Conservation (phyloP, 2,113 vertebrate species). For the Polypterus senegalus region DNA sequence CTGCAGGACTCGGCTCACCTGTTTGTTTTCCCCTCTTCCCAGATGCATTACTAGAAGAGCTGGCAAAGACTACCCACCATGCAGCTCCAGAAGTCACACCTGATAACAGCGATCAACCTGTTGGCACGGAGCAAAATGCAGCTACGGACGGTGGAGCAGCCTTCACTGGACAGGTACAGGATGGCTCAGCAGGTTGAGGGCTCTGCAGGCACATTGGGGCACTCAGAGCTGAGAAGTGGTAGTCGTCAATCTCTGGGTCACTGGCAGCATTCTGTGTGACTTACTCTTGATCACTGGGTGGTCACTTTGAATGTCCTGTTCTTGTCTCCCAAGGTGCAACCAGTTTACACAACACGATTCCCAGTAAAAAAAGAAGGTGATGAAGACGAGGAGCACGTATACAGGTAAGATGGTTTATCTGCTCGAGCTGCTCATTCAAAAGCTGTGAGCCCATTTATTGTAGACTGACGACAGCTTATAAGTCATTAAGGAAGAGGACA, state of each 20-base stretch:
- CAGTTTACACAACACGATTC: constrained; percentile 1
- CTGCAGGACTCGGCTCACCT: not conserved
- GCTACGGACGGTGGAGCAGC: not conserved
- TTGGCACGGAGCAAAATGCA: not conserved
- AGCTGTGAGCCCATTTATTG: not conserved
- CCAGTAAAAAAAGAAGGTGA: not conserved
- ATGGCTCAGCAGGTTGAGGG: not conserved
- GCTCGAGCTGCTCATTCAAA: not conserved
- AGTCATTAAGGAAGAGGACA: not conserved
- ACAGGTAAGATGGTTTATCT: constrained; percentile 32
- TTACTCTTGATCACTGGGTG: too few relatives aligned
- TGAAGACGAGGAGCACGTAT: not conserved
- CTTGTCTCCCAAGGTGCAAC: constrained; percentile 28
- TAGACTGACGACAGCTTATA: not conserved
- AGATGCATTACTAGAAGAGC: constrained; percentile 49
- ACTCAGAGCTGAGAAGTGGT: not conserved
- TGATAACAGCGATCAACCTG: not conserved
- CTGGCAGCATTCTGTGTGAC: too few relatives aligned
- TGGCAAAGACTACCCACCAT: constrained; percentile 12
- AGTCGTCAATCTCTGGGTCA: too few relatives aligned
- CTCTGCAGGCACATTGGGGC: constrained; percentile 9
- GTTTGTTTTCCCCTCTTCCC: not conserved
- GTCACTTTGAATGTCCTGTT: too few relatives aligned
- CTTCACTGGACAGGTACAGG: not conserved
- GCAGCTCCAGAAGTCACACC: not conserved